These are phyloP conservation scores for Prenolepis imparis DNA, from an alignment of 2,888 invertebrate genomes.

Conservation along the genomic window DNA sequence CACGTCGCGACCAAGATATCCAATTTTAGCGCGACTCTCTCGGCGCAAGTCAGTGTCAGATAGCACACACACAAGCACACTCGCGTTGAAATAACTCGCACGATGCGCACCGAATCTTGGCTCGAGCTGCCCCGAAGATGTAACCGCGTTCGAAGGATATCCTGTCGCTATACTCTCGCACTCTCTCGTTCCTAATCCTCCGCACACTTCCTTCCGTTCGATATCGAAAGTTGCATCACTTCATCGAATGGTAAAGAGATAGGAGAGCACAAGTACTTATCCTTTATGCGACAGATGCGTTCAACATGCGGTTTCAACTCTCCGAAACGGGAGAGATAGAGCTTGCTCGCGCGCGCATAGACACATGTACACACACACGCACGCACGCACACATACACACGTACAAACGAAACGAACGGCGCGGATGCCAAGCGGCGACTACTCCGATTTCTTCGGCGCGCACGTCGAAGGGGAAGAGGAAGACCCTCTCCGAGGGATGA, in stretches of 20 bases:
- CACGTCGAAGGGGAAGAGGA: slow-evolving; percentile 2
- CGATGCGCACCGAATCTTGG: slow-evolving; percentile 15
- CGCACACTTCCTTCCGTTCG: slow-evolving; percentile 20
- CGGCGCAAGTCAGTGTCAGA: slow-evolving; percentile 36
- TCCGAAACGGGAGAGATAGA: background rate
- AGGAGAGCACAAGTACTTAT: background rate
- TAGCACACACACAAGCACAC: slow-evolving; percentile 35
- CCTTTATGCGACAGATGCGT: background rate
- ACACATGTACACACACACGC: background rate
- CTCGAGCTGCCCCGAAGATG: background rate
- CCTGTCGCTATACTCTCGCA: background rate
- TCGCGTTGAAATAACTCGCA: slow-evolving; percentile 46
- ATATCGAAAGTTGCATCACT: slow-evolving; percentile 27
- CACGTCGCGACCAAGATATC: slow-evolving; percentile 69
- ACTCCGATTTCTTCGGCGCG: slow-evolving; percentile 29
- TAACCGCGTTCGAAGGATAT: slow-evolving; percentile 2
- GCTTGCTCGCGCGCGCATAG: background rate
- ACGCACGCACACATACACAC: background rate
- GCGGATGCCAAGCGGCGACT: slow-evolving; percentile 69
- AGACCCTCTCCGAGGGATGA: slow-evolving; percentile 35
- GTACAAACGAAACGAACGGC: slow-evolving; percentile 52
- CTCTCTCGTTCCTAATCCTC: background rate
- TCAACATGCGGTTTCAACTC: too few species aligned
- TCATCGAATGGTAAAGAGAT: background rate
- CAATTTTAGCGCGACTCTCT: slow-evolving; percentile 75